Conservation (phyloP, 2,888 invertebrate genomes). For the Coecobrya sp. region DNA sequence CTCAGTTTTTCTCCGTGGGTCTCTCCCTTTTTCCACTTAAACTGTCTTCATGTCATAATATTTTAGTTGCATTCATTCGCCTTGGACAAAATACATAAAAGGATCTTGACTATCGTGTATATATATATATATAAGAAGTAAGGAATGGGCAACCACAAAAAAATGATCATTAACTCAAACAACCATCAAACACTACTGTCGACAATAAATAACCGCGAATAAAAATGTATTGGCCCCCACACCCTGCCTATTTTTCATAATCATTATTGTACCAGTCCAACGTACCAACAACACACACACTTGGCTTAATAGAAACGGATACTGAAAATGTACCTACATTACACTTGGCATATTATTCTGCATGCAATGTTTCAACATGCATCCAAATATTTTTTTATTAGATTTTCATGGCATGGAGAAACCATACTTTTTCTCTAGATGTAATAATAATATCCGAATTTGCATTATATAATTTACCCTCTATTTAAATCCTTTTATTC, state of each 20-base stretch:
- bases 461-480: conserved; percentile 39
- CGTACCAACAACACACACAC: background rate
- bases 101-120: background rate
- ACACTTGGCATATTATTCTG: background rate
- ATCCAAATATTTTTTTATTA: conserved; percentile 1
- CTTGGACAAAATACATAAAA: background rate
- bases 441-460: conserved; percentile 28
- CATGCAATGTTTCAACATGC: conserved; percentile 31
- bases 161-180: conserved; percentile 49
- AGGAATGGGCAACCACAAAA: conserved; percentile 11
- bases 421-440: conserved; percentile 9
- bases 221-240: conserved; percentile 80
- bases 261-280: conserved; percentile 20
- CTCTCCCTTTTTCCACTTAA: conserved; percentile 59
- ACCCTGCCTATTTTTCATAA: conserved; percentile 72
- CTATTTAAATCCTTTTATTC: conserved; percentile 54
- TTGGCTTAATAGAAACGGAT: background rate
- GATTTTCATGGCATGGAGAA: background rate
- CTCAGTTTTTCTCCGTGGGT: conserved; percentile 8
- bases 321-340: background rate
- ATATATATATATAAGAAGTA: background rate
- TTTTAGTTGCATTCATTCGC: conserved; percentile 36
- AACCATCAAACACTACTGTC: conserved; percentile 77
- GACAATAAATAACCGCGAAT: conserved; percentile 78
- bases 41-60: conserved; percentile 72